Evolutionary conservation across 2,888 invertebrate species (phyloP).

Genomic region (Adineta ricciae): DNA sequence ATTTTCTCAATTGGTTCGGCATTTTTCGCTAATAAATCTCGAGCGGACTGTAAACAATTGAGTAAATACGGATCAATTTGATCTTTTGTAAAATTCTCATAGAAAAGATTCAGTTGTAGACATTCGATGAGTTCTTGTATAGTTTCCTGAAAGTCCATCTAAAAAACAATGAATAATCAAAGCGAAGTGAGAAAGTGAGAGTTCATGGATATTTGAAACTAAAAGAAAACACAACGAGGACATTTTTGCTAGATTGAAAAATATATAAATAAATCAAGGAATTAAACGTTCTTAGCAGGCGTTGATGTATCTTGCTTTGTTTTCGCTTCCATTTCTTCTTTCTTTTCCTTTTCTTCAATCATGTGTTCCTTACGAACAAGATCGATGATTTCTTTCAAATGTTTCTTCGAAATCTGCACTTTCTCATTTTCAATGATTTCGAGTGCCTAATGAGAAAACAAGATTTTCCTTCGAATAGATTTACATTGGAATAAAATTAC

Average conservation of each 20-base stretch:
- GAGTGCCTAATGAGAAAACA: not conserved
- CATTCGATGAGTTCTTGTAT: not conserved
- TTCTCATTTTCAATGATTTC: not conserved
- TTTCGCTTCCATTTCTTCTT: not conserved
- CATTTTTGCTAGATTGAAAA: not conserved
- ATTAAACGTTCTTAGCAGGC: not conserved
- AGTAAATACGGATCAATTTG: not conserved
- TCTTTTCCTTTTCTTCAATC: conserved; percentile 7
- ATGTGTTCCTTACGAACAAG: not conserved
- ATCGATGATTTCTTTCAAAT: conserved; percentile 3
- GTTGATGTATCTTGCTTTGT: not conserved
- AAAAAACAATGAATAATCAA: not conserved
- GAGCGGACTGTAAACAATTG: not conserved
- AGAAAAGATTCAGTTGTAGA: not conserved
- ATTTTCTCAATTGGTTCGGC: not conserved
- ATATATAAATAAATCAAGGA: not conserved
- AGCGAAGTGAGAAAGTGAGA: not conserved
- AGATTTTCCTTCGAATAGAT: no score
- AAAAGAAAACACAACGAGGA: not conserved
- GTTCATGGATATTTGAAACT: not conserved
- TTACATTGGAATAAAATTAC: not conserved
- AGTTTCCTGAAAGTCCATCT: not conserved
- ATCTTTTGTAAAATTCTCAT: not conserved
- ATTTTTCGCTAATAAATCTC: not conserved
- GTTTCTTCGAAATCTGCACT: not conserved